Evolutionary conservation across 2,797 vertebrate genomes (phyloP).

Genomic region (Cheirogaleus major): DNA sequence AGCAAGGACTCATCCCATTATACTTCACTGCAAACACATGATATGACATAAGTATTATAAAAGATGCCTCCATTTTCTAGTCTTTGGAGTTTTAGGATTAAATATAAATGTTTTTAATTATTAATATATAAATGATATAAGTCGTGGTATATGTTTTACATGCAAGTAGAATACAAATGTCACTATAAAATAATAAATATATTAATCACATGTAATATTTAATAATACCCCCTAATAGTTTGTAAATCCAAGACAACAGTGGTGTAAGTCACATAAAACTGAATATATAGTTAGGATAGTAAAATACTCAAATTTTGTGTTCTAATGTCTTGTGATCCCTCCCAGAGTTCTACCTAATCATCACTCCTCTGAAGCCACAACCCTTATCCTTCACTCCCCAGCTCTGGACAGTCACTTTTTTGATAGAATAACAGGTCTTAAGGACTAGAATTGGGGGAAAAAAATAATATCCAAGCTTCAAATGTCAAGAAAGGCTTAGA

Average conservation of each 20-base stretch:
- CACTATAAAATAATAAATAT: background rate
- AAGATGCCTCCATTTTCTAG: background rate
- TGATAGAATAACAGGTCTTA: background rate
- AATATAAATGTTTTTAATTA: conserved; percentile 21
- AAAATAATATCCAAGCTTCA: background rate
- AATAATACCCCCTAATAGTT: background rate
- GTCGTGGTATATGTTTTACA: background rate
- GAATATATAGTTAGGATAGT: background rate
- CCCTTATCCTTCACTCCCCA: background rate
- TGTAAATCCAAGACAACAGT: background rate
- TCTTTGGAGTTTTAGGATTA: background rate
- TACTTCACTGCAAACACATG: background rate
- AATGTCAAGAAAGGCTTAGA: background rate
- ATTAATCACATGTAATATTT: background rate
- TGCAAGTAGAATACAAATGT: background rate
- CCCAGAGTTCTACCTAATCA: background rate
- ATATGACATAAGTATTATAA: background rate
- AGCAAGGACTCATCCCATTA: background rate
- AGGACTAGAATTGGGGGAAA: background rate
- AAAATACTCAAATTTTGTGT: background rate
- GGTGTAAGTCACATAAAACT: background rate
- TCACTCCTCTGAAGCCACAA: background rate
- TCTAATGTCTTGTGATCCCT: background rate
- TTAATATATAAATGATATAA: background rate
- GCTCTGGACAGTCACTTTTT: background rate